phyloP scores from a whole-genome alignment of 2,113 vertebrate species.

The Periophthalmodon schlosseri region DNA sequence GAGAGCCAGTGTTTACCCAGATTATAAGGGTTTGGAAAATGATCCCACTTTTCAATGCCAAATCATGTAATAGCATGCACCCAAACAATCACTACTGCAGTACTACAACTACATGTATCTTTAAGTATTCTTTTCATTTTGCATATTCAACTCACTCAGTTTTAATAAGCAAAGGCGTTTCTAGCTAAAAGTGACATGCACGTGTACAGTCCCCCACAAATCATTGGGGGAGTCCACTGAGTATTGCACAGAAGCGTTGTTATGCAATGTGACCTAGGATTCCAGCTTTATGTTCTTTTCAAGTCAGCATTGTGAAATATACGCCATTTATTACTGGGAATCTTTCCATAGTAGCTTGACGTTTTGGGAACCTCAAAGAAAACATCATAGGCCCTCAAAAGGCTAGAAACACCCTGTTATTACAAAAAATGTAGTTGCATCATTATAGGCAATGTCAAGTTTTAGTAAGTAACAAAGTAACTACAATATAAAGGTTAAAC shows the following conservation, averaged over 20 bases:
- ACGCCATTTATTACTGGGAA: no score
- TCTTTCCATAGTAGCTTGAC: background rate
- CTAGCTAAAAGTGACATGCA: background rate
- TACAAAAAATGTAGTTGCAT: no score
- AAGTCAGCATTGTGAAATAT: background rate
- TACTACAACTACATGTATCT: constrained; percentile 9
- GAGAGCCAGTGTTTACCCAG: constrained; percentile 60
- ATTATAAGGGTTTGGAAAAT: constrained; percentile 63
- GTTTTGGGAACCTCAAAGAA: background rate
- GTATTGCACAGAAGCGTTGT: background rate
- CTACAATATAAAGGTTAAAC: no score
- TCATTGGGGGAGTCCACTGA: background rate
- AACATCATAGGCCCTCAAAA: background rate
- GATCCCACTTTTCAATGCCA: constrained; percentile 53
- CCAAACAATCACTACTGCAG: constrained; percentile 33
- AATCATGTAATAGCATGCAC: constrained; percentile 54
- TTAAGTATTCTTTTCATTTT: background rate
- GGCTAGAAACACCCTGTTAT: background rate
- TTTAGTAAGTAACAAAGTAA: no score
- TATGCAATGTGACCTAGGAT: background rate
- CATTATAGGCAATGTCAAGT: no score
- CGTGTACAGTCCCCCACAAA: background rate
- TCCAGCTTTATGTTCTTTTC: background rate
- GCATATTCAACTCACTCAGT: background rate
- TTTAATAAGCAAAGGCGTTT: background rate